Evolutionary conservation across 2,888 invertebrate genomes (phyloP).

Genomic region (Chorisops tibialis): DNA sequence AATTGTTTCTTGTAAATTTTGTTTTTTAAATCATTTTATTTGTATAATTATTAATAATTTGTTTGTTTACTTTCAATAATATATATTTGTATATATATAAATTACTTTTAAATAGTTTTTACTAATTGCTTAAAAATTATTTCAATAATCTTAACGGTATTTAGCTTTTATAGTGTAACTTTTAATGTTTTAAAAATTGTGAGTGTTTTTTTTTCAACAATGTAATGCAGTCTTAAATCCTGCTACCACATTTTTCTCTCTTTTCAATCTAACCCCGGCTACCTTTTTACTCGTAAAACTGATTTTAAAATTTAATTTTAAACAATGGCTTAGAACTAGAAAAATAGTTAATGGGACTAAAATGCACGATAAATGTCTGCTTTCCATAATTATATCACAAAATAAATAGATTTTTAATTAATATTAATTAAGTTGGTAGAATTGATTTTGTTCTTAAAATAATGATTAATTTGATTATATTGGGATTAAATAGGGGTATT

Average conservation of each 20-base stretch:
- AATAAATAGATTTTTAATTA: too few species aligned
- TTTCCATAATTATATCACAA: too few species aligned
- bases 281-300: too few species aligned
- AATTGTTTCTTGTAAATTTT: too few species aligned
- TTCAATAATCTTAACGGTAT: slow-evolving; percentile 17
- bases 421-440: too few species aligned
- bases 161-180: slow-evolving; percentile 7
- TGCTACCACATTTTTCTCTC: slow-evolving; percentile 6
- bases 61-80: not conserved
- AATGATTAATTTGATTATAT: too few species aligned
- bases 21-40: not conserved
- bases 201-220: not conserved
- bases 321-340: too few species aligned
- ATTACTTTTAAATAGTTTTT: slow-evolving; percentile 14
- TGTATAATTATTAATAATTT: slow-evolving; percentile 1
- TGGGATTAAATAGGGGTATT: too few species aligned
- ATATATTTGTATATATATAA: slow-evolving; percentile 11
- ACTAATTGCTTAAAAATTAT: slow-evolving; percentile 15
- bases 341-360: too few species aligned
- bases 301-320: too few species aligned
- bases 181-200: not conserved
- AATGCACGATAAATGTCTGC: too few species aligned
- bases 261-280: not conserved
- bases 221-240: slow-evolving; percentile 7
- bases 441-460: too few species aligned